These are phyloP conservation scores for Molorchus minor DNA, from an alignment of 2,888 invertebrate species.

Conservation along the genomic window DNA sequence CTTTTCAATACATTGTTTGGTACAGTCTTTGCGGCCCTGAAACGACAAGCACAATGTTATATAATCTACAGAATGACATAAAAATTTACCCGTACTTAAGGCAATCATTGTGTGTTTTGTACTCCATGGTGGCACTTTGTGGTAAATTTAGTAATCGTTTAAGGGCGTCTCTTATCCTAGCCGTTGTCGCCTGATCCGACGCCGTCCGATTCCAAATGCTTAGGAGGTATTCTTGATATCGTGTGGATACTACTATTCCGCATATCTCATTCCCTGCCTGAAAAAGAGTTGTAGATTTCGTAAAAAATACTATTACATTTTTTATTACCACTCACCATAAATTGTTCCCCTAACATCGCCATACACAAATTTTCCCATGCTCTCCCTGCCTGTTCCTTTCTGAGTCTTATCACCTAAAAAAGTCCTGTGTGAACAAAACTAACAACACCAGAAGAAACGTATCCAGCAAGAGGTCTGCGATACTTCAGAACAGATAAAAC, in stretches of 20 bases:
- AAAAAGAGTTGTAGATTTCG: constrained; percentile 28
- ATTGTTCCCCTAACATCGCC: constrained; percentile 99
- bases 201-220: constrained; percentile 98
- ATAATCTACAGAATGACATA: too few species aligned
- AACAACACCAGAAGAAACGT: too few species aligned
- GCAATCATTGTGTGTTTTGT: constrained; percentile 85
- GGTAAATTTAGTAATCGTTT: constrained; percentile 95
- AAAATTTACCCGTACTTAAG: constrained; percentile 70
- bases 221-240: constrained; percentile 95
- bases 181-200: constrained; percentile 86
- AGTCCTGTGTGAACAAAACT: too few species aligned
- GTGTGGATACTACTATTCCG: constrained; percentile 94
- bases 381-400: constrained; percentile 92
- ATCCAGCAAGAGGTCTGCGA: too few species aligned
- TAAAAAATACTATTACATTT: too few species aligned
- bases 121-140: constrained; percentile 91
- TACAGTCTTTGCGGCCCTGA: constrained; percentile 58
- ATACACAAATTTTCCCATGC: constrained; percentile 99
- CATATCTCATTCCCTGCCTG: constrained; percentile 94
- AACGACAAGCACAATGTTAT: constrained; percentile 34
- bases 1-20: constrained; percentile 57
- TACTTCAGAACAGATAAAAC: too few species aligned
- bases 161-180: constrained; percentile 93
- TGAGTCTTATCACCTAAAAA: constrained; percentile 78
- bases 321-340: constrained; percentile 80